phyloP scores from a whole-genome alignment of 2,797 vertebrate genomes.

The Myiothlypis chrysogaster region DNA sequence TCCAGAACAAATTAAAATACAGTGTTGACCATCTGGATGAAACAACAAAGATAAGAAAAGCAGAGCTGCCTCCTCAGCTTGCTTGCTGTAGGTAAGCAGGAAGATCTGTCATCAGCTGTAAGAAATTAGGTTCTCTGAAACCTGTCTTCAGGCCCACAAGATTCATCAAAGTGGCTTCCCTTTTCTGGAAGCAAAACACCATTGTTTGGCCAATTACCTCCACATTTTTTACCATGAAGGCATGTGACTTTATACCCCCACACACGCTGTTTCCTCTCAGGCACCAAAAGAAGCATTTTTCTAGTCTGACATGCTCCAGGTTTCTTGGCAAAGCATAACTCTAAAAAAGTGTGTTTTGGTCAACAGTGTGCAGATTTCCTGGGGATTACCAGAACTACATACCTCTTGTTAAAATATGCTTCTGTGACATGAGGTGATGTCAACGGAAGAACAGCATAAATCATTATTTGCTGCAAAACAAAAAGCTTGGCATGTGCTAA shows the following conservation, averaged over 20 bases:
- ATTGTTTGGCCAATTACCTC: background rate
- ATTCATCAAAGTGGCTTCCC: background rate
- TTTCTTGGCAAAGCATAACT: background rate
- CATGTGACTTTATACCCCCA: background rate
- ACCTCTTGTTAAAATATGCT: background rate
- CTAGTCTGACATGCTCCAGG: background rate
- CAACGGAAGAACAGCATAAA: background rate
- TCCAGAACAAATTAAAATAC: background rate
- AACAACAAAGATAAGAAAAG: background rate
- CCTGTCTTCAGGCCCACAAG: background rate
- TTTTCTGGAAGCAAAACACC: background rate
- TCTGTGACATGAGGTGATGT: background rate
- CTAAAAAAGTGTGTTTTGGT: background rate
- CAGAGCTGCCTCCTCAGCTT: background rate
- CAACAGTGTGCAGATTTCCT: constrained; percentile 11
- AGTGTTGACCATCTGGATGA: background rate
- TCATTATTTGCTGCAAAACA: background rate
- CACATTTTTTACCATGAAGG: background rate
- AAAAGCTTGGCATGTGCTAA: background rate
- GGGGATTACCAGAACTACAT: constrained; percentile 26
- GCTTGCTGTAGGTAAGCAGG: background rate
- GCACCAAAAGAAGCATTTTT: background rate
- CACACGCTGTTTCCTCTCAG: background rate
- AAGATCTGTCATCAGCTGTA: background rate
- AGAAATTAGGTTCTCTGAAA: background rate